Percentiles rank a stretch among this genome's conserved stretches.
These are phyloP conservation scores for Meloidogyne hapla DNA, from an alignment of 1,140 invertebrate species.

Conservation along the genomic window DNA sequence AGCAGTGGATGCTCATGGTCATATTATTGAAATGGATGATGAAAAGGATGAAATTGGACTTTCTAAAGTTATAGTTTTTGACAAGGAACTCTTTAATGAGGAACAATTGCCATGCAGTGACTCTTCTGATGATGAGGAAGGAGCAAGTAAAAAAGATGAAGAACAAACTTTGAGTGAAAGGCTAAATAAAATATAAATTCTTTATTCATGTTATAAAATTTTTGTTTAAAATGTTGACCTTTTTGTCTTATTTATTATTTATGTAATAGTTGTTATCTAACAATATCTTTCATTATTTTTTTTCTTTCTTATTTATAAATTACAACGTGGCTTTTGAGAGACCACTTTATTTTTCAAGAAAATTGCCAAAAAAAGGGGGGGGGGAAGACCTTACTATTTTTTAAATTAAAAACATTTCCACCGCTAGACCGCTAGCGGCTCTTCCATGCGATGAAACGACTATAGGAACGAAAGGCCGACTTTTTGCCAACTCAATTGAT, in stretches of 20 bases:
- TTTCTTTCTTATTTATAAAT: no score
- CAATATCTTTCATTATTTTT: no score
- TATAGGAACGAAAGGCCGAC: no score
- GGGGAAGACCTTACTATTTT: no score
- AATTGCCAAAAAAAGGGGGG: no score
- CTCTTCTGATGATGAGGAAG: background rate
- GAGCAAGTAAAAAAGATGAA: background rate
- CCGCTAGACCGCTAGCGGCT: no score
- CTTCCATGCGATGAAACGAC: no score
- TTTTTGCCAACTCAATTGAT: no score
- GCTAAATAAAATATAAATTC: background rate
- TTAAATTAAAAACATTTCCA: no score
- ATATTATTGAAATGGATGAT: conserved; percentile 44
- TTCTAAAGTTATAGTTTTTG: conserved; percentile 37
- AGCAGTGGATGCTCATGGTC: conserved; percentile 35
- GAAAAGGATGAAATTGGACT: background rate
- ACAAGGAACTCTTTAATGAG: conserved; percentile 47
- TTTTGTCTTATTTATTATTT: background rate
- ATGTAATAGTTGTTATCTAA: background rate
- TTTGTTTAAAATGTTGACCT: background rate
- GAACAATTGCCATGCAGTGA: conserved; percentile 18
- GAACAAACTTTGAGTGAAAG: background rate
- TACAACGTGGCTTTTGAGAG: no score
- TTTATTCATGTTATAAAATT: no score
- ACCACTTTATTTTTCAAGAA: no score